Evolutionary conservation across 2,888 invertebrate genomes (phyloP).

Genomic region (Coelopa pilipes): DNA sequence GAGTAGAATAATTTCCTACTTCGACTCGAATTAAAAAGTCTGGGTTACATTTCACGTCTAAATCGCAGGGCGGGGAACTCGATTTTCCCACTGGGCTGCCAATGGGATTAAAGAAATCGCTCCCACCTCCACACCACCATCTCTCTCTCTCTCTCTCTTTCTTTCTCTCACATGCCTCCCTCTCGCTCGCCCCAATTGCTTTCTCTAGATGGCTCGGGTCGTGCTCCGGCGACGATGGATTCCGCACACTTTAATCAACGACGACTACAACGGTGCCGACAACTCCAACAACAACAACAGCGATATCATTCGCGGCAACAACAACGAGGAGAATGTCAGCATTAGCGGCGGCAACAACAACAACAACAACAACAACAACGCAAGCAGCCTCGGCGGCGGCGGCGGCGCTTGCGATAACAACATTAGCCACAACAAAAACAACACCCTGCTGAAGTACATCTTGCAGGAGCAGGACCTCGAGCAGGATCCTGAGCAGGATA

Average conservation of each 20-base stretch:
- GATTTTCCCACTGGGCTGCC: no score
- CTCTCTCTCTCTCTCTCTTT: neutral
- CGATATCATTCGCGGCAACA: no score
- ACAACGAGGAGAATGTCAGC: neutral
- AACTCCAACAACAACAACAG: neutral
- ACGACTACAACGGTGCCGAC: slow-evolving; percentile 3
- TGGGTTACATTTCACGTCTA: no score
- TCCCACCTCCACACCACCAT: neutral
- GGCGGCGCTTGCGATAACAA: neutral
- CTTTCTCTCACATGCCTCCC: neutral
- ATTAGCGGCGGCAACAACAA: slow-evolving; percentile 12
- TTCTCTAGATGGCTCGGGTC: no score
- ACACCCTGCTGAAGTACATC: neutral
- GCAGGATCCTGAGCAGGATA: slow-evolving; percentile 38
- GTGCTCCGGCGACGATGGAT: slow-evolving; percentile 6
- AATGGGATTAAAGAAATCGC: no score
- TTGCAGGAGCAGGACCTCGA: slow-evolving; percentile 14
- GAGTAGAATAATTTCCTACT: no score
- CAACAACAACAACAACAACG: neutral
- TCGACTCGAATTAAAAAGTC: no score
- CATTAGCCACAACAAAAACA: neutral
- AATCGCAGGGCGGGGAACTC: no score
- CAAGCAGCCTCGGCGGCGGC: slow-evolving; percentile 1
- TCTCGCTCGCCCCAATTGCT: no score
- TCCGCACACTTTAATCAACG: slow-evolving; percentile 26